Evolutionary conservation across 2,797 vertebrate genomes (phyloP), one percentile per base, ranked within the genome.

Genomic region (Cirrhinus mrigala): DNA sequence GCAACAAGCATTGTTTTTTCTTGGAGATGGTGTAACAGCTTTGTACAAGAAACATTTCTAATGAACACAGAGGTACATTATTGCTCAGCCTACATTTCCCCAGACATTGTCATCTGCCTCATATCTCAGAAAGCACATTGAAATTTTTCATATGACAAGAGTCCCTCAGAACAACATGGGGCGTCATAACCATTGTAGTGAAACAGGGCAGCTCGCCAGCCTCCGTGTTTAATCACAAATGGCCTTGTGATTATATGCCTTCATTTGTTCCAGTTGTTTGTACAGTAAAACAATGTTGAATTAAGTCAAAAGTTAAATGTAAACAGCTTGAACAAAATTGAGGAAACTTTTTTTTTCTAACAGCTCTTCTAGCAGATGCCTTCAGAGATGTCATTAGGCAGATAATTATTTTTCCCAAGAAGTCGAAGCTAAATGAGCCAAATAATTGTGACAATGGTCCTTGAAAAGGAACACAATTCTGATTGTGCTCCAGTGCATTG

Each of bases 91-190:
- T 29, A 76, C 10, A 68, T 68, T 81, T 75, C 74, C 62, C 9
- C 16, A 22, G n/a, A 40, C 64, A 48, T 70, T 33, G 68, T 74
- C 74, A 83, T 69, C 70, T 15, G 12, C 40, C 60, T 68, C 14
- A 54, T 66, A 82, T 88, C 83, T 85, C n/a, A 54, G 40, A 83
- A 83, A 64, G 56, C 76, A 77, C 66, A 83, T 81, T 86, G 71
- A 84, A 56, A 71, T 70, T 7, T 68, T 69, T 71, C 16, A 74
- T 56, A 79, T n/a, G 58, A 69, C 29, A 78, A 73, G 52, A 83
- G 22, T 68, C 44, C 7, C 14, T 29, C 22, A 77, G 70, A 60
- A 81, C 73, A 73, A 83, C 22, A 52, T 50, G 22, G 22, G 2
- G 24, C 24, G 29, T 27, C 60, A 79, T 50, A 20, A 66, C 27